Evolutionary conservation across 2,888 invertebrate genomes (phyloP), one percentile per base, ranked within the genome.

Genomic region (Andrena bucephala): DNA sequence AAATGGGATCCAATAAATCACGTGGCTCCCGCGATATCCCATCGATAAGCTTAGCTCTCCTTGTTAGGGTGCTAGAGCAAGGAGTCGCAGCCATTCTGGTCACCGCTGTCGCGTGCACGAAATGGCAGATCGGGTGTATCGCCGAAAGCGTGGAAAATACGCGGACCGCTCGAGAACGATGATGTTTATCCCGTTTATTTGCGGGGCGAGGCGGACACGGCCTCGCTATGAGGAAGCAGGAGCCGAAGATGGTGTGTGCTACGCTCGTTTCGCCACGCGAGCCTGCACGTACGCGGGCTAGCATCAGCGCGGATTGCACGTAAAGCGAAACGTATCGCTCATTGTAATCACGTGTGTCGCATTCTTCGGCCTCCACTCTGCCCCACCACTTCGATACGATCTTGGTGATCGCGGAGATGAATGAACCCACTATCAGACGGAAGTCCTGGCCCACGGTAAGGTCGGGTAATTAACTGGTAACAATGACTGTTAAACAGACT

Each of bases 311-410:
- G 67, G 70, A 70, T 63, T 50, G 73, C 73, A 71, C 71, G 67
- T 79, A 77, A 77, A 73, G 68, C 62, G 42, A 60, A 81, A 81
- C 77, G 77, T 76, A 82, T 89, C 82, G 74, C 75, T 77, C 79
- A 86, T 82, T 77, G 85, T 84, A 81, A 84, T 87, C 88, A 84
- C 24, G 57, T 68, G 81, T 76, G 82, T 84, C 71, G 73, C 77
- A 72, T 83, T 83, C 66, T 84, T 72, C 65, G 54, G 24, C 65
- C 66, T 59, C 73, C 63, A 65, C 72, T 72, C 20, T 16, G 68
- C 65, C 65, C 52, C 59, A 50, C 48, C n/a, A 50, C 60, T 59
- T 71, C 54, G 59, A 77, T 74, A 69, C 57, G 52, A 48, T 4
- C 48, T 2, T 10, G 24, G 29, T 31, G 31, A 60, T 70, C 16